A percentile compares a stretch with the other conserved stretches of the same genome.
These are phyloP conservation scores for Eulemur coronatus DNA, from an alignment of 2,797 vertebrate genomes.

Conservation along the genomic window DNA sequence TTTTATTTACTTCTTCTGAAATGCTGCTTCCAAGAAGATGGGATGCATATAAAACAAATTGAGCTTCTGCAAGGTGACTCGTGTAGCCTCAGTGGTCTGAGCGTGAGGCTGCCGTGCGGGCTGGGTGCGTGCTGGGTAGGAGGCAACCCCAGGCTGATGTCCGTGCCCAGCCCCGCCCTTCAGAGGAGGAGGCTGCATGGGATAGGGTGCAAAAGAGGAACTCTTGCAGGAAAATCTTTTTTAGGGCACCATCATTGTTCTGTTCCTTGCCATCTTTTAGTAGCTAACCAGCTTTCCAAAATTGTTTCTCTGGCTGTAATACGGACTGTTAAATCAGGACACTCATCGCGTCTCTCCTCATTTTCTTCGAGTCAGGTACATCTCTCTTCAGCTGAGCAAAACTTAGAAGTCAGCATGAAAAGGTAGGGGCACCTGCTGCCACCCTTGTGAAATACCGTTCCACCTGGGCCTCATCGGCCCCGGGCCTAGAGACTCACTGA, in stretches of 20 bases:
- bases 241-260: slow-evolving; percentile 50
- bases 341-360: neutral
- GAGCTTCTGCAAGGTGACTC: neutral
- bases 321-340: slow-evolving; percentile 51
- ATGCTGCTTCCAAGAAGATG: slow-evolving; percentile 44
- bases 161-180: neutral
- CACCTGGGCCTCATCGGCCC: neutral
- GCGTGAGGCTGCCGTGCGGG: neutral
- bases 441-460: neutral
- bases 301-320: slow-evolving; percentile 46
- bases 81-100: neutral
- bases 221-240: neutral
- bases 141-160: neutral
- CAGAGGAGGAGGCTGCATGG: neutral
- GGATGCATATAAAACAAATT: neutral
- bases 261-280: slow-evolving; percentile 48
- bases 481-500: neutral
- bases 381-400: slow-evolving; percentile 16
- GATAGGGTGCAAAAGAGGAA: neutral
- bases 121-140: neutral
- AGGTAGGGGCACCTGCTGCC: neutral
- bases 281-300: slow-evolving; percentile 61
- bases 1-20: slow-evolving; percentile 60
- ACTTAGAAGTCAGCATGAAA: neutral
- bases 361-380: neutral